Conservation (phyloP, 2,888 invertebrate genomes). For the Hanleya hanleyi region DNA sequence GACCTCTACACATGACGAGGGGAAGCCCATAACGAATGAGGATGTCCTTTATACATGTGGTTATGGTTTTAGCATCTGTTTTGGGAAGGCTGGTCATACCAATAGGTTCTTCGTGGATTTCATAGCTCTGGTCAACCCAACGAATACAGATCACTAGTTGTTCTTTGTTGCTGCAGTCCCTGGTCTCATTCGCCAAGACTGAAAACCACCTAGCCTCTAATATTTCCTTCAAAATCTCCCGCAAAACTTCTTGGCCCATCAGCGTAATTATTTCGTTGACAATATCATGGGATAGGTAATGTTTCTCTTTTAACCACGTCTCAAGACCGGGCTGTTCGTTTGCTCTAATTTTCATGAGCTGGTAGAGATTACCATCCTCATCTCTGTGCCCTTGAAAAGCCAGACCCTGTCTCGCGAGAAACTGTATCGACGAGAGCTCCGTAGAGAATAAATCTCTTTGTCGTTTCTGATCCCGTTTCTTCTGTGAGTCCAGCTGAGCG, state of each 20-base stretch:
- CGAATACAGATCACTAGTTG: constrained; percentile 15
- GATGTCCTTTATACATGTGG: not conserved
- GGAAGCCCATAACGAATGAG: constrained; percentile 11
- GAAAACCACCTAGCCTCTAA: constrained; percentile 1
- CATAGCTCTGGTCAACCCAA: constrained; percentile 15
- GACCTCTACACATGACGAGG: constrained; percentile 27
- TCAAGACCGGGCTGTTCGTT: not conserved
- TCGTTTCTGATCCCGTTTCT: too few relatives aligned
- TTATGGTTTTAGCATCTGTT: not conserved
- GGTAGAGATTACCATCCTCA: not conserved
- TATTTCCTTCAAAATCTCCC: not conserved
- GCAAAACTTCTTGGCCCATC: not conserved
- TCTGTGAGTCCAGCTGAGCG: too few relatives aligned
- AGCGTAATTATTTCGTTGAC: too few relatives aligned
- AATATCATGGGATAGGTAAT: not conserved
- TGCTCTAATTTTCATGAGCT: not conserved
- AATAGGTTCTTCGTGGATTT: constrained; percentile 16
- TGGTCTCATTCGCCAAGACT: not conserved
- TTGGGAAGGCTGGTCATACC: constrained; percentile 10
- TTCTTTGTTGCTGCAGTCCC: constrained; percentile 7
- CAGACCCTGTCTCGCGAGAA: not conserved
- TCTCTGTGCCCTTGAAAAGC: not conserved
- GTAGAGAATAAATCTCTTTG: too few relatives aligned
- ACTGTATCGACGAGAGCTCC: not conserved
- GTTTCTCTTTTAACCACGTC: not conserved